Evolutionary conservation across 30 jellyfish, hydroid and myxozoan species (phyloP).

Genomic region (Hydractinia symbiolongicarpus): DNA sequence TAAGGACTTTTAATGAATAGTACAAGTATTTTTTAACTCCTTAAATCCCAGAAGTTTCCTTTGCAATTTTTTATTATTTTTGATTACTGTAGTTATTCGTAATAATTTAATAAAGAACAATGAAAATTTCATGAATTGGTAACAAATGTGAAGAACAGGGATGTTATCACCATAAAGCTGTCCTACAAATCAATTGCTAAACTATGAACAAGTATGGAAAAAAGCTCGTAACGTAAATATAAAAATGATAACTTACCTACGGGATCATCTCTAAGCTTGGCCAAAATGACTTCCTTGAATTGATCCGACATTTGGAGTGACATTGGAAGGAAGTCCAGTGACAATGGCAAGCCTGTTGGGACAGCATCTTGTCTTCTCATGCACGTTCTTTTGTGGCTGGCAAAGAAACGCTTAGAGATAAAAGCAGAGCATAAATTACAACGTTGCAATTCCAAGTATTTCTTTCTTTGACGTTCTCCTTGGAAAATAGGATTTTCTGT

Average conservation of each 20-base stretch:
- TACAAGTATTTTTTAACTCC: too few species aligned
- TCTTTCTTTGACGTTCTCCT: conserved; percentile 6
- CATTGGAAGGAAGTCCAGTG: background rate
- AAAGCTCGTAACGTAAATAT: too few species aligned
- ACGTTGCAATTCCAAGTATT: background rate
- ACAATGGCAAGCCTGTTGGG: background rate
- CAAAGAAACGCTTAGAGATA: conserved; percentile 12
- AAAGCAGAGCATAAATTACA: background rate
- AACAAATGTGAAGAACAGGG: too few species aligned
- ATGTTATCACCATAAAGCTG: too few species aligned
- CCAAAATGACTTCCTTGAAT: background rate
- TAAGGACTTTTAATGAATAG: too few species aligned
- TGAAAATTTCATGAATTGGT: too few species aligned
- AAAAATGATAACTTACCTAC: background rate
- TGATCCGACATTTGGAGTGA: background rate
- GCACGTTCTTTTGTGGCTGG: background rate
- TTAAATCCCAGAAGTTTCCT: too few species aligned
- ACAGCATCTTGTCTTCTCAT: background rate
- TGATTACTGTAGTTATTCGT: too few species aligned
- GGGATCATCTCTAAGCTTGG: conserved; percentile 8
- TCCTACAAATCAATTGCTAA: too few species aligned
- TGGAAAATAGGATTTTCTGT: background rate
- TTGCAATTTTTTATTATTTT: too few species aligned
- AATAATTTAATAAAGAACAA: too few species aligned
- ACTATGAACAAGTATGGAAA: too few species aligned